Evolutionary conservation across 1,140 invertebrate species (phyloP).

Genomic region (Drosophila setifemur): DNA sequence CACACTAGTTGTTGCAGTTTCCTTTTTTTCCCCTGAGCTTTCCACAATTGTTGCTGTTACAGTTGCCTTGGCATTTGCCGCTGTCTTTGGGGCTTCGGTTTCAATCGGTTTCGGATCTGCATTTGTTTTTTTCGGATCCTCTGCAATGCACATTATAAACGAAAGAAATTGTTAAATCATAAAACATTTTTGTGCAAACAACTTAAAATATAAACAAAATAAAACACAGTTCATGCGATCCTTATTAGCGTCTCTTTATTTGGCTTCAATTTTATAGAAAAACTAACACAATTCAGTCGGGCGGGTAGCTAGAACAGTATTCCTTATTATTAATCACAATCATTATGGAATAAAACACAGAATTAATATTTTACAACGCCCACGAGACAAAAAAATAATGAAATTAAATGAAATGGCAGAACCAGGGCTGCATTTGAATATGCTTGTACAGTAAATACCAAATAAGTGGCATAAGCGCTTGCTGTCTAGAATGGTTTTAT

Average conservation of each 20-base stretch:
- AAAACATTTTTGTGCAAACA: not conserved
- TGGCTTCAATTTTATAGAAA: not conserved
- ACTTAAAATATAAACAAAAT: slow-evolving; percentile 41
- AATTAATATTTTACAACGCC: slow-evolving; percentile 10
- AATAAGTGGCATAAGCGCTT: no score
- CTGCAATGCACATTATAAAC: slow-evolving; percentile 5
- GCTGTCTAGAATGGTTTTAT: no score
- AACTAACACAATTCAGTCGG: not conserved
- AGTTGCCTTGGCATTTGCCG: not conserved
- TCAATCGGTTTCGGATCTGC: not conserved
- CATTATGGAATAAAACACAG: not conserved
- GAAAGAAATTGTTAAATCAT: not conserved
- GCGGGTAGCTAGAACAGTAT: not conserved
- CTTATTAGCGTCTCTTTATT: slow-evolving; percentile 21
- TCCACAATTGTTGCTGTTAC: not conserved
- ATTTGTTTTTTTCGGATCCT: not conserved
- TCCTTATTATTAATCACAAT: not conserved
- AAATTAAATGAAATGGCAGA: slow-evolving; percentile 21
- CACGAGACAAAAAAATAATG: slow-evolving; percentile 16
- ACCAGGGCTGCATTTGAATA: slow-evolving; percentile 36
- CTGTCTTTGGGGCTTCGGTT: not conserved
- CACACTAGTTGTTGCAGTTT: not conserved
- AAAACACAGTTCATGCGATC: slow-evolving; percentile 34
- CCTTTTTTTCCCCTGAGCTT: not conserved
- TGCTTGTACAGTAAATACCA: not conserved